phyloP scores from a whole-genome alignment of 2,113 vertebrate genomes.

The Vicugna pacos region DNA sequence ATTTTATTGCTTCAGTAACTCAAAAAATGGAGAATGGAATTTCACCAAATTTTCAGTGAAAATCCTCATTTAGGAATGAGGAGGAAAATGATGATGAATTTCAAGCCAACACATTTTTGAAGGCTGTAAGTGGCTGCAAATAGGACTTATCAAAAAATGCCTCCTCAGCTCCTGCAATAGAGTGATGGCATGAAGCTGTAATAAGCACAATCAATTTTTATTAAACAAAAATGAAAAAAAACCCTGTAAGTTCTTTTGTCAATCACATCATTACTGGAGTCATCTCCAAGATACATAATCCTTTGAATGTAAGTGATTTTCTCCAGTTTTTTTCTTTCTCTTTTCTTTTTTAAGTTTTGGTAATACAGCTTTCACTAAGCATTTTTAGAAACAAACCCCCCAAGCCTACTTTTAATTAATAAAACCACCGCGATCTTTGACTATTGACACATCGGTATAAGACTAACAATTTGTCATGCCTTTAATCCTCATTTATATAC shows the following conservation, averaged over 20 bases:
- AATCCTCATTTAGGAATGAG: constrained; percentile 65
- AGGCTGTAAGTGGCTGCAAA: constrained; percentile 69
- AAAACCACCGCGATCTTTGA: neutral
- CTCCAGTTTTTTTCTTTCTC: neutral
- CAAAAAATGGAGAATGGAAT: constrained; percentile 66
- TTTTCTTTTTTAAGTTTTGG: constrained; percentile 34
- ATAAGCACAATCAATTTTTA: constrained; percentile 76
- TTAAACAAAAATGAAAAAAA: constrained; percentile 65
- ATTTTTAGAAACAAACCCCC: constrained; percentile 39
- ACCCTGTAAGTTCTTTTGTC: constrained; percentile 61
- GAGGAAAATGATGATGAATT: constrained; percentile 78
- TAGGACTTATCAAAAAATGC: constrained; percentile 40
- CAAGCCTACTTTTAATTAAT: constrained; percentile 43
- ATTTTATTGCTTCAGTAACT: constrained; percentile 79
- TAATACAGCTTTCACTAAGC: constrained; percentile 23
- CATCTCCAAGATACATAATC: neutral
- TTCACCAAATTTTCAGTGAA: constrained; percentile 77
- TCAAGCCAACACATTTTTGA: constrained; percentile 59
- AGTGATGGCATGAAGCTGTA: constrained; percentile 40
- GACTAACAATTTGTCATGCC: neutral
- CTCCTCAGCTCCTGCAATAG: neutral
- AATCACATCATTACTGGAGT: constrained; percentile 44
- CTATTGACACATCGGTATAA: neutral
- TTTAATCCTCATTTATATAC: neutral
- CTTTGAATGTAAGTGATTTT: constrained; percentile 37